Conservation (phyloP, 2,113 vertebrate species). For the Macroglossus sobrinus region DNA sequence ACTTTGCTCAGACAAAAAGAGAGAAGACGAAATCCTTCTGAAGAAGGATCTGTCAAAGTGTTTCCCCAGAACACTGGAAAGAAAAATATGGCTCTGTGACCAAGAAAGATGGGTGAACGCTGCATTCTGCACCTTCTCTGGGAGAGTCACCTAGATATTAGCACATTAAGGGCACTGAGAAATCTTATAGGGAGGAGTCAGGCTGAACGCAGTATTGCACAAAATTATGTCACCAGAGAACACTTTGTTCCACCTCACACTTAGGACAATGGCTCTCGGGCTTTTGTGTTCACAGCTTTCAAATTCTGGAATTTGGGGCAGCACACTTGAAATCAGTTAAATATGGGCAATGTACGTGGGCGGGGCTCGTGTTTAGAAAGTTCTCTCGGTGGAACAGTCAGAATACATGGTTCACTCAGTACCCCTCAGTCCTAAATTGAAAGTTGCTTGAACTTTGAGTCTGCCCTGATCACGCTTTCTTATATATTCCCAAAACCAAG, state of each 20-base stretch:
- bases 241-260: constrained; percentile 39
- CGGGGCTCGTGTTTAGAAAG: background rate
- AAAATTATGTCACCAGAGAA: constrained; percentile 49
- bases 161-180: background rate
- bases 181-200: background rate
- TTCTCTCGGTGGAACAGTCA: background rate
- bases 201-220: constrained; percentile 17
- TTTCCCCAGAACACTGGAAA: background rate
- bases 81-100: background rate
- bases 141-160: background rate
- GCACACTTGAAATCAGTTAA: background rate
- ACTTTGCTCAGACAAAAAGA: background rate
- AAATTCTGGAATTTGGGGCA: constrained; percentile 9
- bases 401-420: background rate
- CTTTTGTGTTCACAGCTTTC: constrained; percentile 20
- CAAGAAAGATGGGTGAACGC: background rate
- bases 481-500: background rate
- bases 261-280: constrained; percentile 40
- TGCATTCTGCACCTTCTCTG: background rate
- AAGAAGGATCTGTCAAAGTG: background rate
- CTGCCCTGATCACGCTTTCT: background rate
- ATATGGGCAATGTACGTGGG: background rate
- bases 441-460: background rate
- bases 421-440: background rate
- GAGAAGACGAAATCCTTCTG: background rate